Conservation (phyloP, 2,113 vertebrate genomes). For the Gambusia affinis region DNA sequence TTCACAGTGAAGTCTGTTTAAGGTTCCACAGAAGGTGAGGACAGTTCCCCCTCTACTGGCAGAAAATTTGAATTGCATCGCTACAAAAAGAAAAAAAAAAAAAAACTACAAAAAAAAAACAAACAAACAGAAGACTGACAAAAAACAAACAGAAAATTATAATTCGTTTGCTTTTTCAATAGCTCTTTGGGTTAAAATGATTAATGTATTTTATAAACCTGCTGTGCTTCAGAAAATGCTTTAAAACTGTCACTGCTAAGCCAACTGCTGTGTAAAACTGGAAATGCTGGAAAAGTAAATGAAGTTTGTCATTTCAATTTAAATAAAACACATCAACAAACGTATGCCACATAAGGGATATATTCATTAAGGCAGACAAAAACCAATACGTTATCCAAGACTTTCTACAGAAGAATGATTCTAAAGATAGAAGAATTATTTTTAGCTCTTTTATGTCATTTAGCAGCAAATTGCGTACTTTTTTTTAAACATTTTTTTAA, state of each 20-base stretch:
- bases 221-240: not conserved
- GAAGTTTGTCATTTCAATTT: not conserved
- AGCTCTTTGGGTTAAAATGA: not conserved
- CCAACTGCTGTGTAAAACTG: not conserved
- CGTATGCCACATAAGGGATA: too few species aligned
- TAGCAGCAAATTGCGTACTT: not conserved
- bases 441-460: not conserved
- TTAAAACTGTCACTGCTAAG: not conserved
- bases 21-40: not conserved
- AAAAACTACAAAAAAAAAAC: not conserved
- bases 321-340: too few species aligned
- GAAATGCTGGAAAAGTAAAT: not conserved
- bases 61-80: not conserved
- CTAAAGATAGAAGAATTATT: not conserved
- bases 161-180: not conserved
- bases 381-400: not conserved
- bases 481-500: not conserved
- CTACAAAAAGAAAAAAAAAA: not conserved
- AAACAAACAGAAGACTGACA: not conserved
- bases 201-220: not conserved
- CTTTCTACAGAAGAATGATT: not conserved
- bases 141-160: not conserved
- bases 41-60: slow-evolving; percentile 48
- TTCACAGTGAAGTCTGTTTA: not conserved
- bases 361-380: not conserved